These are phyloP conservation scores for Chrysocyon brachyurus DNA, from an alignment of 2,797 vertebrate genomes.

Conservation along the genomic window DNA sequence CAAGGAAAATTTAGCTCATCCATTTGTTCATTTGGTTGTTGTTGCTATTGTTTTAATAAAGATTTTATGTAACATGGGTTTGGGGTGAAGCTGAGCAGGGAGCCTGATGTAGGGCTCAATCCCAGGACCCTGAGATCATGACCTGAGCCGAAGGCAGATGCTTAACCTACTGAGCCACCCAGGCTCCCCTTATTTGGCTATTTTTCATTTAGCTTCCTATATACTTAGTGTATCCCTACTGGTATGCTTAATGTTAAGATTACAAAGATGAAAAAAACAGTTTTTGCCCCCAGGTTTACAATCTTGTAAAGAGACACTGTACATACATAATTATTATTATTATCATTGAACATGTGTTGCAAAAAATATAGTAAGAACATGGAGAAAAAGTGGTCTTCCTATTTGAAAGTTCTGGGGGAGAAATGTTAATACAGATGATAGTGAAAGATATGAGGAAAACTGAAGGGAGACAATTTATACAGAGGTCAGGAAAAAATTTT, in stretches of 20 bases:
- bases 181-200: neutral
- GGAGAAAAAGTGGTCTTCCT: slow-evolving; percentile 16
- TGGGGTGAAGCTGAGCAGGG: too few relatives aligned
- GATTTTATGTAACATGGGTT: too few relatives aligned
- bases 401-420: neutral
- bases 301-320: neutral
- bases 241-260: neutral
- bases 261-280: slow-evolving; percentile 27
- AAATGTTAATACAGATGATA: slow-evolving; percentile 3
- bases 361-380: neutral
- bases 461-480: neutral
- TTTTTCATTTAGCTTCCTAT: neutral
- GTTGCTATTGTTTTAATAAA: too few relatives aligned
- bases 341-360: neutral
- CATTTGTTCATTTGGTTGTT: slow-evolving; percentile 14
- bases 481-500: neutral
- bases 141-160: too few relatives aligned
- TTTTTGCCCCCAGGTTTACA: neutral
- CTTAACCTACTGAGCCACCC: too few relatives aligned
- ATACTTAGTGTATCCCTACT: neutral
- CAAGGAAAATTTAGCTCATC: neutral
- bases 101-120: too few relatives aligned
- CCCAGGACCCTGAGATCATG: too few relatives aligned
- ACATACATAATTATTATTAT: neutral
- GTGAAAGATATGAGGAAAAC: slow-evolving; percentile 2